Evolutionary conservation across 2,797 vertebrate genomes (phyloP).

Genomic region (Acanthiza pusilla): DNA sequence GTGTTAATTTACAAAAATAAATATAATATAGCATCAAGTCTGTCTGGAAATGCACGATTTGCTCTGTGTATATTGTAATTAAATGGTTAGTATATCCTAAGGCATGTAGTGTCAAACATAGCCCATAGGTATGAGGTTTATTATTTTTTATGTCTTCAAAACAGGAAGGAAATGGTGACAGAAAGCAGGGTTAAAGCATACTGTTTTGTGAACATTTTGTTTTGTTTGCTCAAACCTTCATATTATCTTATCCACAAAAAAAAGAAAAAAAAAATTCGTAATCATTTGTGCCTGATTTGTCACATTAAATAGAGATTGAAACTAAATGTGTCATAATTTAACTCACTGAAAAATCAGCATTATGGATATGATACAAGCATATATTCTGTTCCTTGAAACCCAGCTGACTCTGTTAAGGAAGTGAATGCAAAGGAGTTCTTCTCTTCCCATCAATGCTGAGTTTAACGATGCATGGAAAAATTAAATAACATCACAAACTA

Average conservation of each 20-base stretch:
- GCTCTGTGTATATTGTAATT: conserved; percentile 72
- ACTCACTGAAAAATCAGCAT: conserved; percentile 45
- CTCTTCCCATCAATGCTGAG: conserved; percentile 7
- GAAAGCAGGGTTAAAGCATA: conserved; percentile 78
- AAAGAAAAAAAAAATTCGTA: conserved; percentile 78
- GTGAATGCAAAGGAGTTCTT: conserved; percentile 19
- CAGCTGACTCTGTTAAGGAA: not conserved
- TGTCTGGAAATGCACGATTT: conserved; percentile 72
- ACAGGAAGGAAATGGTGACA: conserved; percentile 34
- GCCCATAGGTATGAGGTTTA: conserved; percentile 65
- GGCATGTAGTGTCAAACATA: conserved; percentile 86
- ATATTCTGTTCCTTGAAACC: conserved; percentile 13
- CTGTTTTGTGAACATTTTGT: conserved; percentile 83
- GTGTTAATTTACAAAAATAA: conserved; percentile 73
- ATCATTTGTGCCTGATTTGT: conserved; percentile 90
- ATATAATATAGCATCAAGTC: conserved; percentile 69
- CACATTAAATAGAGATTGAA: conserved; percentile 52
- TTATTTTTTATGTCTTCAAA: conserved; percentile 68
- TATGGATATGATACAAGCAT: conserved; percentile 15
- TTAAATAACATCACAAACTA: conserved; percentile 29
- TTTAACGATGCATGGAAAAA: conserved; percentile 40
- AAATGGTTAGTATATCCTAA: conserved; percentile 75
- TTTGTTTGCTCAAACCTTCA: conserved; percentile 68
- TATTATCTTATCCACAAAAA: conserved; percentile 70
- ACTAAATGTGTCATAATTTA: conserved; percentile 50